Evolutionary conservation across 2,113 vertebrate species (phyloP), one percentile per base, ranked within the genome.

Genomic region (Nyctibius bracteatus): DNA sequence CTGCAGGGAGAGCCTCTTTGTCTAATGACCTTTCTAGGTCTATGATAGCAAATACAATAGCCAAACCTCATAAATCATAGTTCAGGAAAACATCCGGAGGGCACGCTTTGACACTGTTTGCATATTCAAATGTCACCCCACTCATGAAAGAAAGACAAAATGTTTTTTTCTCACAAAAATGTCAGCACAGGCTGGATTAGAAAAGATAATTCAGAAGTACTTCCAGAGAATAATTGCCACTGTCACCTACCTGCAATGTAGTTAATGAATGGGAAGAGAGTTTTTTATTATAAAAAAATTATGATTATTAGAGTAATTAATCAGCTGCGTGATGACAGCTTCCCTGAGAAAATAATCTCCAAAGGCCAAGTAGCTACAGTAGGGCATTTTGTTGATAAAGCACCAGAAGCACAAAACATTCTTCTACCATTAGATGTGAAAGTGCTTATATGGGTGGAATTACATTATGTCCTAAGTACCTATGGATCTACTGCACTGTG

Each of bases 301-400:
- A 98, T 97, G 97, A 98, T 98, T 98, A 98, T 98, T 98, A 97
- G 97, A 98, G 98, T 99, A 99, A 99, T 99, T 99, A 99, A 99
- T 99, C 99, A 98, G 98, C 97, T 95, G 96, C 73, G 41, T 95
- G 90, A 89, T 99, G 98, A 98, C 98, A 98, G 98, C 96, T 98
- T 98, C 98, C 98, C 97, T 93, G 86, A 92, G 91, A 95, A 94
- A 97, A 97, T 97, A 96, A 97, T 97, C 98, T 98, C 97, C 97
- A 97, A 97, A 98, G 98, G 98, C 97, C 97, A 98, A 98, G 95
- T 95, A 95, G 97, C 97, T 98, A 97, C 98, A 97, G 92, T 79
- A 98, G 98, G 98, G 97, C 96, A 98, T 96, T 96, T 97, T 97
- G 97, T 97, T 98, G 98, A 98, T 98, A 98, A 98, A 98, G 96